Evolutionary conservation across 1,140 invertebrate genomes (phyloP), one percentile per base, ranked within the genome.

Genomic region (Tetramorium parvispinum): DNA sequence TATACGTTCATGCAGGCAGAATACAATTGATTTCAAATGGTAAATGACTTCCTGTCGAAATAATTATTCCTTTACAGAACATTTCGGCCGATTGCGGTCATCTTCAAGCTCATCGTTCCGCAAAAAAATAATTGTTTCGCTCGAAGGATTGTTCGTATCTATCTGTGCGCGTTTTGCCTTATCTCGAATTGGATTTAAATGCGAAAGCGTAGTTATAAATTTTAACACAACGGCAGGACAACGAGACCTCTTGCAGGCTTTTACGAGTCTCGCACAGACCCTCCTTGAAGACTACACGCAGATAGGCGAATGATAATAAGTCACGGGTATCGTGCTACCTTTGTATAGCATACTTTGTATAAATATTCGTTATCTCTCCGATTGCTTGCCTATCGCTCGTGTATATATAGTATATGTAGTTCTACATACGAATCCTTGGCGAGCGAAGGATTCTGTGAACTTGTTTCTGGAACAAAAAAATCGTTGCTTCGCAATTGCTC

Each of bases 231-330:
- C 40, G 3, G 32, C 32, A 24, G 32, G 8, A 76, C 37, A 53
- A 32, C 4, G 13, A 68, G 13, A n/a, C 57, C 27, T 32, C 43
- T 40, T 18, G 11, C 7, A 18, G 7, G 11, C 8, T 21, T 5
- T 32, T 18, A 61, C 27, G 10, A 11, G 21, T 18, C 46, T 82
- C 8, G 68, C 21, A 16, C 24, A 24, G 27, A 49, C 51, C 27
- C 21, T 24, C 27, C 43, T 68, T 8, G 37, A 16, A 76, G 8
- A 57, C 1, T 27, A 11, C 11, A 21, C 24, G 4, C 4, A 87
- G 82, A 83, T 87, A 90, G n/a, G n/a, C 21, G 16, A 10, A 82
- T 46, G 85, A 89, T 83, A 86, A 81, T 75, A 32, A 70, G 24
- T 83, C 68, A 61, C 65, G 55, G 24, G 18, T 86, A 61, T 59